These are phyloP conservation scores for Tromatobia lineatoria DNA, from an alignment of 2,888 invertebrate species.

Conservation along the genomic window DNA sequence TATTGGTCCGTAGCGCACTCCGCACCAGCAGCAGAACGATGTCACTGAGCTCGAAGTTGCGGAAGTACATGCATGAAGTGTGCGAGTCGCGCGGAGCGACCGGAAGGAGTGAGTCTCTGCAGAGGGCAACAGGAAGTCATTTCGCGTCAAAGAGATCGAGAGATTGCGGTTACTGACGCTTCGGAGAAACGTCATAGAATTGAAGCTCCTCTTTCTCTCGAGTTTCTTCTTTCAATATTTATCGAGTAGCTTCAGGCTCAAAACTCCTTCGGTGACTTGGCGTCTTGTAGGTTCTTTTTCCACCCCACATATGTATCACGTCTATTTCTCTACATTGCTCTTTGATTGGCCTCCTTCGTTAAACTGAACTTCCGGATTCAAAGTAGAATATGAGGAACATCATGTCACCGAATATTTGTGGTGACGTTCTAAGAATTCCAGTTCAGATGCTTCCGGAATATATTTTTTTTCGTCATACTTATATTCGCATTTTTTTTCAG, in stretches of 20 bases:
- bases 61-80: neutral
- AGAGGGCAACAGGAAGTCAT: constrained; percentile 61
- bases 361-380: neutral
- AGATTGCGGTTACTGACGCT: constrained; percentile 54
- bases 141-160: constrained; percentile 64
- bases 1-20: constrained; percentile 45
- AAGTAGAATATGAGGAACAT: neutral
- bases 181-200: neutral
- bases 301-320: neutral
- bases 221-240: constrained; percentile 31
- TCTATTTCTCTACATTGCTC: neutral
- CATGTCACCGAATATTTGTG: neutral
- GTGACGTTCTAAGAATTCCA: neutral
- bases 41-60: neutral
- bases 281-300: neutral
- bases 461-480: neutral
- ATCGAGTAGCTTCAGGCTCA: neutral
- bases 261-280: neutral
- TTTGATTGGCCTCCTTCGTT: neutral
- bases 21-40: neutral
- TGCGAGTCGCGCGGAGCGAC: constrained; percentile 9
- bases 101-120: constrained; percentile 51
- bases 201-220: constrained; percentile 3
- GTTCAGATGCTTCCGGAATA: neutral
- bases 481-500: too few species aligned